Percentiles rank a stretch among this genome's conserved stretches.
These are phyloP conservation scores for Cladopsammia gracilis DNA, from an alignment of 64 coral and sea anemone genomes.

Conservation along the genomic window DNA sequence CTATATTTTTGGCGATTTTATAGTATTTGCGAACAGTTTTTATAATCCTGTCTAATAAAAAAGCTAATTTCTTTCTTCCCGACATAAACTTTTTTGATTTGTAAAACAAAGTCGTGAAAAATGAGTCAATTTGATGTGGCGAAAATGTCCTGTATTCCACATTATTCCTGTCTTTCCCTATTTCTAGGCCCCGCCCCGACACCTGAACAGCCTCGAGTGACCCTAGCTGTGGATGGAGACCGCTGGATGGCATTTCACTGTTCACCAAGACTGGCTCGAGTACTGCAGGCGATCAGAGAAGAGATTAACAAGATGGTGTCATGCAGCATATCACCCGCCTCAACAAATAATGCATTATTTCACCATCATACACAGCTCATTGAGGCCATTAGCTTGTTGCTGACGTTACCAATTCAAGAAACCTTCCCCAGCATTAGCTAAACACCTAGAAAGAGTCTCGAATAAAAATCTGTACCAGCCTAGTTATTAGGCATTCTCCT, in stretches of 20 bases:
- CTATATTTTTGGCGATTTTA: too few species aligned
- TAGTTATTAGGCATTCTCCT: too few species aligned
- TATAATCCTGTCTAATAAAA: too few species aligned
- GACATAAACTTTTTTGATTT: too few species aligned
- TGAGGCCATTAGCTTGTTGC: constrained; percentile 9
- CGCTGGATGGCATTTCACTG: constrained; percentile 92
- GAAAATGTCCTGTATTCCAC: too few species aligned
- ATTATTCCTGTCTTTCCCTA: not conserved
- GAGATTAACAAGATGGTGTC: constrained; percentile 79
- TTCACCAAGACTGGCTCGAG: constrained; percentile 75
- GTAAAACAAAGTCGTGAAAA: too few species aligned
- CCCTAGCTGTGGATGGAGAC: constrained; percentile 78
- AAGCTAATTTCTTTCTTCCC: too few species aligned
- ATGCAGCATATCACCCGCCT: constrained; percentile 22
- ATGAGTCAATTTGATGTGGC: too few species aligned
- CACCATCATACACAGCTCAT: constrained; percentile 54
- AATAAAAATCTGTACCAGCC: not conserved
- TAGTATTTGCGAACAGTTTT: too few species aligned
- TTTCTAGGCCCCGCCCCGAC: not conserved
- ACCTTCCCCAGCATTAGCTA: not conserved
- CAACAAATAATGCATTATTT: constrained; percentile 17
- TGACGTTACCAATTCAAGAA: constrained; percentile 28
- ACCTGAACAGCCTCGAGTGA: constrained; percentile 36
- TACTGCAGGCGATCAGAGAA: constrained; percentile 72
- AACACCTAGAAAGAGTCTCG: not conserved